A percentile compares a stretch with the other conserved stretches of the same genome.
Conservation (phyloP, 2,113 vertebrate genomes). For the Marcusenius ussheri region DNA sequence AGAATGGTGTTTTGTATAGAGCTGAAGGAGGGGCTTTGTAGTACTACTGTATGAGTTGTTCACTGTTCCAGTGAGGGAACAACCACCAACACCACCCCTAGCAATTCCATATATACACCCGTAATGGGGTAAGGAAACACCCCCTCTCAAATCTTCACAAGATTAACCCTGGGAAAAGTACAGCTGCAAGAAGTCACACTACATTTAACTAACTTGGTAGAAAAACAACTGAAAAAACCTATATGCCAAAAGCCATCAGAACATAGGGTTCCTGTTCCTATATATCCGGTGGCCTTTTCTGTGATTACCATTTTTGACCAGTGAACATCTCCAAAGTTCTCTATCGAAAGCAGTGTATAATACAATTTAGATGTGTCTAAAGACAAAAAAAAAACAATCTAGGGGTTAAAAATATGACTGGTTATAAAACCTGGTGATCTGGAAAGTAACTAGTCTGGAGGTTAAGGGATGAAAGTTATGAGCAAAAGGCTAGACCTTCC, state of each 20-base stretch:
- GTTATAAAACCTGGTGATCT: not conserved
- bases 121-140: not conserved
- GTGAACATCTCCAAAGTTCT: too few species aligned
- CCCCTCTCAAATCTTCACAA: not conserved
- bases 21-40: constrained; percentile 11
- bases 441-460: not conserved
- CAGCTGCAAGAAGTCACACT: not conserved
- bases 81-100: not conserved
- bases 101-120: not conserved
- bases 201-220: not conserved
- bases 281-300: too few species aligned
- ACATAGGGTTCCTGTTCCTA: not conserved
- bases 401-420: not conserved
- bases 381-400: not conserved
- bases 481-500: not conserved
- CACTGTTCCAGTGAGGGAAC: not conserved
- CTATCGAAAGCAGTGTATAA: not conserved
- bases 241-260: not conserved
- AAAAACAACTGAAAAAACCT: not conserved
- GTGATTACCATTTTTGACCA: too few species aligned
- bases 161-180: constrained; percentile 20
- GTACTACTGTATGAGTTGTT: not conserved
- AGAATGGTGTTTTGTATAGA: not conserved
- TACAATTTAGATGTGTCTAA: not conserved
- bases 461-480: not conserved